Evolutionary conservation across 2,113 vertebrate species (phyloP), one percentile per base, ranked within the genome.

Genomic region (Seriola quinqueradiata): DNA sequence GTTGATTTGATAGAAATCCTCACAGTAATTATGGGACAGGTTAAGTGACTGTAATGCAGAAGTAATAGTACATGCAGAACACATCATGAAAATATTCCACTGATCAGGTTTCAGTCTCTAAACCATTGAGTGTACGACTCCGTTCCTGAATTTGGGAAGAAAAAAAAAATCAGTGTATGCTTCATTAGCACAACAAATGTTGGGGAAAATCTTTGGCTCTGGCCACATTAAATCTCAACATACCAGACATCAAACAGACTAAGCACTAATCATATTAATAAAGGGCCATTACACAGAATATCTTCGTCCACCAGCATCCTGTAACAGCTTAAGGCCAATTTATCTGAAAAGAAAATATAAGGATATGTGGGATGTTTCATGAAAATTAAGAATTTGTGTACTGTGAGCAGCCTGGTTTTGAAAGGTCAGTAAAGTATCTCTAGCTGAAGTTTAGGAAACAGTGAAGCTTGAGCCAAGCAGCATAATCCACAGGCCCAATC

Each of bases 401-500:
- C 17, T 14, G 11, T 46, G 44, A 70, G 67, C n/a, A 4, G 13
- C 28, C 8, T 16, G 5, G 4, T 36, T 55, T 70, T 19, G 5
- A 77, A 80, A 70, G 57, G 67, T 70, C 73, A 73, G 48, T 12
- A 0, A 65, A 74, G 25, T 46, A 59, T 65, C 48, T 76, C 32
- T 32, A 17, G 19, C n/a, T 46, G 13, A 87, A 76, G 70, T 86
- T 81, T 14, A 55, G 74, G 44, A 83, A 82, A 66, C 40, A 32
- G 48, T n/a, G 34, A 23, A 19, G 77, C 13, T 66, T 48, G 75
- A 84, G 58, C 46, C 71, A 54, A 79, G 70, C 72, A 77, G 81
- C 46, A 50, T 91, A 75, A 92, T 91, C 83, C 84, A 79, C 70
- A 84, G 86, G 84, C 78, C 72, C 73, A 58, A 87, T 83, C 92